Evolutionary conservation across 2,888 invertebrate species (phyloP), one percentile per base, ranked within the genome.

Genomic region (Drosophila ustulata): DNA sequence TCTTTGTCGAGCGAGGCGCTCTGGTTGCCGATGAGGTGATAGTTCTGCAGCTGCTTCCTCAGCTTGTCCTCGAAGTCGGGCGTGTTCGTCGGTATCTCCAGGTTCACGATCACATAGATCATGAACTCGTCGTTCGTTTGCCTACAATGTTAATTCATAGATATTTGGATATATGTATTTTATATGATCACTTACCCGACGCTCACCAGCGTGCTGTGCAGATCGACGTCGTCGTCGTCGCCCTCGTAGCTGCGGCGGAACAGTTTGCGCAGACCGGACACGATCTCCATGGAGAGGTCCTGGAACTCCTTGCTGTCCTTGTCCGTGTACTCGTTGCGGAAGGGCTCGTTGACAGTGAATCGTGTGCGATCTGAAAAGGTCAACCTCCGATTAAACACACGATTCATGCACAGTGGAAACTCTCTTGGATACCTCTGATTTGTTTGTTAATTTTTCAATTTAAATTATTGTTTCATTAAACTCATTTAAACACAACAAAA

Each of bases 321-420:
- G 25, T 82, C 51, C 0, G 55, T 53, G 26, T 73, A 90, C 3
- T 71, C 75, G 0, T 71, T 71, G 3, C 45, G 41, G 80, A 90
- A 92, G 0, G 90, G 86, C 69, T 91, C 91, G 11, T 62, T 58
- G 0, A 90, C 72, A n/a, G 84, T 88, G 64, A 92, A 90, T 41
- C 80, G 79, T 0, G 89, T 78, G 51, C 86, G 90, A 78, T 90
- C 91, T 91, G 41, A 18, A 18, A 18, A n/a, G n/a, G n/a, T n/a
- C n/a, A n/a, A n/a, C n/a, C n/a, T n/a, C n/a, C n/a, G n/a, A n/a
- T n/a, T n/a, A n/a, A n/a, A n/a, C n/a, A n/a, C n/a, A n/a, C n/a
- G n/a, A n/a, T n/a, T n/a, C n/a, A n/a, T n/a, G n/a, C n/a, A n/a
- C 18, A 18, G 18, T 18, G 2, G 18, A 18, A 18, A 18, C 18